Percentiles rank a stretch among this genome's conserved stretches.
Evolutionary conservation across 2,797 vertebrate species (phyloP).

Genomic region (Synaphobranchus kaupii): DNA sequence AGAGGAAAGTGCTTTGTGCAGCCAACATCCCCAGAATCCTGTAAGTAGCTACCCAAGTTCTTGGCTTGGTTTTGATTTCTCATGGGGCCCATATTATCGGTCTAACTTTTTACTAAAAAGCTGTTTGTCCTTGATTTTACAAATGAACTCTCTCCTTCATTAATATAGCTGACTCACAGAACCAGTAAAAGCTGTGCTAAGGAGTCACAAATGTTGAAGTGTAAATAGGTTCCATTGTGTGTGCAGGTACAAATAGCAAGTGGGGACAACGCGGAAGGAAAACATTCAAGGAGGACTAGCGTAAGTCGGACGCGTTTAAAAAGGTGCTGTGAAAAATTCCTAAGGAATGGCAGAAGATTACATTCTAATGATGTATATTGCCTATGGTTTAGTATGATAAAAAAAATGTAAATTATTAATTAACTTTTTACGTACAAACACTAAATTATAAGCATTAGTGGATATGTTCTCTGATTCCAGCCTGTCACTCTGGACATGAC

Average conservation of each 20-base stretch:
- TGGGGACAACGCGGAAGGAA: background rate
- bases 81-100: background rate
- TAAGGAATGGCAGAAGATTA: background rate
- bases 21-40: background rate
- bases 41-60: background rate
- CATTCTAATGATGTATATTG: background rate
- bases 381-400: background rate
- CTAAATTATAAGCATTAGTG: background rate
- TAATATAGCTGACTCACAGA: background rate
- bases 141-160: background rate
- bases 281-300: background rate
- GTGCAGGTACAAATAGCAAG: background rate
- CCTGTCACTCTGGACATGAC: background rate
- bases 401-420: background rate
- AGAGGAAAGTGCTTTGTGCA: background rate
- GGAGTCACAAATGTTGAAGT: background rate
- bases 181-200: background rate
- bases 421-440: background rate
- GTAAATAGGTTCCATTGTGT: background rate
- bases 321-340: background rate
- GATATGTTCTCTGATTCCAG: conserved; percentile 7
- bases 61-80: background rate
- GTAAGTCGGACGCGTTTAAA: background rate
- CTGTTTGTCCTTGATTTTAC: background rate
- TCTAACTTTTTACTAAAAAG: background rate